Base-by-base conservation (phyloP, 2,888 invertebrate species). In the Cheilosia soror region DNA sequence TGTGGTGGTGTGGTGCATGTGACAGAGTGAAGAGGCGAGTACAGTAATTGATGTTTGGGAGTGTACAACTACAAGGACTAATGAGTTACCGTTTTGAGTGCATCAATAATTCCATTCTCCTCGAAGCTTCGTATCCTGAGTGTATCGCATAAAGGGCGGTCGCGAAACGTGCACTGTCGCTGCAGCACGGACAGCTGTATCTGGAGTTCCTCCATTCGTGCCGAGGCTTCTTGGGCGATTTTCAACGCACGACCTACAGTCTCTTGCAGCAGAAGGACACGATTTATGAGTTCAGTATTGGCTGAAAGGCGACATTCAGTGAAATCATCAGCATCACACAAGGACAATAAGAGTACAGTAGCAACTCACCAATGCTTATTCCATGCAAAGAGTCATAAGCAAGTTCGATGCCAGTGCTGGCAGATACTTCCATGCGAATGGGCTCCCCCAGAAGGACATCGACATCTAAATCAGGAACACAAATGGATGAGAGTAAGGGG, bases 131-230 rank as follows among this genome's bases (percentile, higher is more conserved):
- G 93, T 68, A 95, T 94, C 89, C 96, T 95, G 87, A 97, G 93
- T 13, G 96, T 96, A 87, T 96, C 96, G 90, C 96, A 97, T 0
- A 97, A 93, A 53, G 95, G 94, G 33, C 95, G 93, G 92, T 96
- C 96, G 88, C 95, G 94, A 71, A 93, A 92, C 62, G 93, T 93
- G 90, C 97, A 97, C 89, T 95, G 95, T 88, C 95, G 94, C 89
- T 92, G 92, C 86, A 92, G 86, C 69, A 92, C 92, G 57, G 92
- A 92, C 83, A 92, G 81, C 88, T 92, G 92, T 89, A 92, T 92
- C 89, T 92, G 92, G 33, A 92, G 89, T 87, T 92, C 92, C 88
- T 92, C 92, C 91, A 92, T 92, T 87, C 92, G 90, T 63, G 90
- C 90, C n/a, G 92, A 89, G 15, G 92, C 92, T 88, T 92, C 92